Percentiles rank a stretch among this genome's conserved stretches.
Conservation (phyloP, 92 coral and sea anemone genomes). For the Anthopleura xanthogrammica region DNA sequence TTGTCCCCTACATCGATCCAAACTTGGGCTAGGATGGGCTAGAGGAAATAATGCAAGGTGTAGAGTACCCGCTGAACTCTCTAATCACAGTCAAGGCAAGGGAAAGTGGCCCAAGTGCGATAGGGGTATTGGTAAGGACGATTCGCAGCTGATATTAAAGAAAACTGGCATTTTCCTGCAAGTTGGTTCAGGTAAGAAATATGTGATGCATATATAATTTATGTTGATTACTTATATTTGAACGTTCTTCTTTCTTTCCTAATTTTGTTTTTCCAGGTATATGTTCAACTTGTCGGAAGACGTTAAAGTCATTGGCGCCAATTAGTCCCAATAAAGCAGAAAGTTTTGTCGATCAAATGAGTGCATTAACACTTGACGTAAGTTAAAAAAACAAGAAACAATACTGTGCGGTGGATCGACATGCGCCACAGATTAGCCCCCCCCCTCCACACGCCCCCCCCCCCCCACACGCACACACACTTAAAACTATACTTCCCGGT, state of each 20-base stretch:
- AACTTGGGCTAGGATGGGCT: conserved; percentile 56
- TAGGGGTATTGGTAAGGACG: background rate
- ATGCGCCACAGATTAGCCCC: too few relatives aligned
- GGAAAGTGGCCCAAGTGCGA: conserved; percentile 13
- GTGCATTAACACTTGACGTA: background rate
- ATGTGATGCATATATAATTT: background rate
- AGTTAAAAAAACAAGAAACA: background rate
- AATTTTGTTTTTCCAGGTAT: background rate
- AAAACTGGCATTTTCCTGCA: background rate
- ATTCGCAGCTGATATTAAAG: background rate
- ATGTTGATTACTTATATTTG: background rate
- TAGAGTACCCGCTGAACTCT: background rate
- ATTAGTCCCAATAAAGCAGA: background rate
- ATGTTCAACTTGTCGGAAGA: background rate
- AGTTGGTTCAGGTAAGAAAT: background rate
- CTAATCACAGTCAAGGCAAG: background rate
- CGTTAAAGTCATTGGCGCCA: background rate
- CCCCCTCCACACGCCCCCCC: too few relatives aligned
- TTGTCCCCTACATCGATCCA: conserved; percentile 51
- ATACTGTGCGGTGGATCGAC: too few relatives aligned
- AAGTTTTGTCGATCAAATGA: background rate
- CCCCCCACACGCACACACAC: too few relatives aligned
- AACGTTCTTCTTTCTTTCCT: background rate
- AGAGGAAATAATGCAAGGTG: conserved; percentile 34
- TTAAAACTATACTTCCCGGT: too few relatives aligned